A percentile compares a stretch with the other conserved stretches of the same genome.
Conservation (phyloP, 2,888 invertebrate genomes). For the Agonopterix heracliana region DNA sequence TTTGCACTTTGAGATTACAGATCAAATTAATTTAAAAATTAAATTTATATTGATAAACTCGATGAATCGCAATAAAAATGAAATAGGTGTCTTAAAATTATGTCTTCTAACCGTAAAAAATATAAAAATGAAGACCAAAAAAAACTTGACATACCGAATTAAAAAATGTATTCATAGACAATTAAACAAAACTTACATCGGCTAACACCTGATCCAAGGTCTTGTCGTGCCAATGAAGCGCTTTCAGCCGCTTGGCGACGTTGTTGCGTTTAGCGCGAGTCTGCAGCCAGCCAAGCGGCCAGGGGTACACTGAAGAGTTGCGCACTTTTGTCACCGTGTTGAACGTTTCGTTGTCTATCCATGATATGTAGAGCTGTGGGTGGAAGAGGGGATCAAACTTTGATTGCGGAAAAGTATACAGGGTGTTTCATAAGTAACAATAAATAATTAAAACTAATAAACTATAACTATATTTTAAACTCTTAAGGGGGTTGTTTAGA, state of each 20-base stretch:
- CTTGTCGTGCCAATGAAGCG: conserved; percentile 89
- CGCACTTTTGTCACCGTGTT: conserved; percentile 88
- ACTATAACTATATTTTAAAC: no score
- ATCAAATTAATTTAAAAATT: no score
- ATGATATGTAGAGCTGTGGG: conserved; percentile 87
- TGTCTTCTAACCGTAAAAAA: background rate
- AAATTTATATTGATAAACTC: no score
- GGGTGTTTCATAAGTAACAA: no score
- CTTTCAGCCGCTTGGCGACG: conserved; percentile 82
- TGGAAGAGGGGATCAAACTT: background rate
- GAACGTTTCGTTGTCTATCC: conserved; percentile 88
- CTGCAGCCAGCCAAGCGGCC: conserved; percentile 91
- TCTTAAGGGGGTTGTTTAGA: no score
- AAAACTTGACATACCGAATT: no score
- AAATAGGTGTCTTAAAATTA: no score
- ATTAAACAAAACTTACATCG: conserved; percentile 72
- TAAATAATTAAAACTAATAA: background rate
- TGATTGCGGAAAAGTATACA: no score
- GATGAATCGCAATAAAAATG: no score
- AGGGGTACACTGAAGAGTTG: conserved; percentile 93
- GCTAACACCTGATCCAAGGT: conserved; percentile 84
- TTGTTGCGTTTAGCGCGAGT: conserved; percentile 85
- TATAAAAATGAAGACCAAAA: background rate
- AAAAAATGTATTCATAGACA: no score
- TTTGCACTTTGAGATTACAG: no score